Percentiles rank a stretch among this genome's conserved stretches.
Conservation (phyloP, 2,113 vertebrate species). For the Rhinolophus sinicus region DNA sequence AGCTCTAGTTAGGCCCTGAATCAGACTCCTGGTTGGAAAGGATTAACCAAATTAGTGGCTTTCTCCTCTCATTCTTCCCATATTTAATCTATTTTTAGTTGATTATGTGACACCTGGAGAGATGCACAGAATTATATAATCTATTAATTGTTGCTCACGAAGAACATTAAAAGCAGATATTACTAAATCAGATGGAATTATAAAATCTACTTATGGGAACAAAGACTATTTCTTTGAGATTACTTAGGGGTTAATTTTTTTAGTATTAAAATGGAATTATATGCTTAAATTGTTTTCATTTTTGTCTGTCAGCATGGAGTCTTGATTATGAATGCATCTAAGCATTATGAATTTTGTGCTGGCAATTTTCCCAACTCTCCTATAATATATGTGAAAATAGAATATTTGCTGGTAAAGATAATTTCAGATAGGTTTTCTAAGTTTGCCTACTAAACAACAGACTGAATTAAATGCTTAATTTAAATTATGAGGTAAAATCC, state of each 20-base stretch:
- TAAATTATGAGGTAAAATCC: constrained; percentile 12
- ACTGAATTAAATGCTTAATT: not conserved
- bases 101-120: not conserved
- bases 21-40: not conserved
- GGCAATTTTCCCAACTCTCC: not conserved
- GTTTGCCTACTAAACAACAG: not conserved
- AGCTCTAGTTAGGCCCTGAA: not conserved
- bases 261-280: constrained; percentile 39
- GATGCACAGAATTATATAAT: not conserved
- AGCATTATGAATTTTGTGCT: not conserved
- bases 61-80: not conserved
- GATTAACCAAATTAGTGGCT: not conserved
- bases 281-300: constrained; percentile 12
- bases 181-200: not conserved
- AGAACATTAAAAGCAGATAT: constrained; percentile 41
- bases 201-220: not conserved
- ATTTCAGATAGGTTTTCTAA: constrained; percentile 26
- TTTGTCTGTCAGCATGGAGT: constrained; percentile 28
- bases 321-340: constrained; percentile 19
- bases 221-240: constrained; percentile 24
- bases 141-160: constrained; percentile 15
- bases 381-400: not conserved
- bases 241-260: constrained; percentile 1
- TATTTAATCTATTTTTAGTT: constrained; percentile 29
- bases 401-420: not conserved